Conservation (phyloP, 2,113 vertebrate species). For the Ptychochromis oligacanthus region DNA sequence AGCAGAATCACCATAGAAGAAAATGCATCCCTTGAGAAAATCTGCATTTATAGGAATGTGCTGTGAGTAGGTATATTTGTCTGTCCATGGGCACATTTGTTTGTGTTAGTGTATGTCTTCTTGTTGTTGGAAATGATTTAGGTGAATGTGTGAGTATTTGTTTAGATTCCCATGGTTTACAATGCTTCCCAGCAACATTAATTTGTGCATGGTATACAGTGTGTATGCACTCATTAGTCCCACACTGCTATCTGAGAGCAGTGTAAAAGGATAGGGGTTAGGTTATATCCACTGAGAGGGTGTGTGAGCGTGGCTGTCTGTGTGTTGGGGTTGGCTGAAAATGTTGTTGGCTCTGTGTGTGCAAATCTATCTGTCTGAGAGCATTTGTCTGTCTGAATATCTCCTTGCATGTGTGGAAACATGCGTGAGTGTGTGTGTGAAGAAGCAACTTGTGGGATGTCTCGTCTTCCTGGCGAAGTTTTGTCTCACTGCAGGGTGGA, state of each 20-base stretch:
- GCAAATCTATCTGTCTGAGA: constrained; percentile 62
- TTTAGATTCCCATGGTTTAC: constrained; percentile 24
- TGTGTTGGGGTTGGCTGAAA: constrained; percentile 50
- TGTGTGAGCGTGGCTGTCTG: constrained; percentile 46
- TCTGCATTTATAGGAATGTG: constrained; percentile 32
- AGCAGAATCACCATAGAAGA: constrained; percentile 61
- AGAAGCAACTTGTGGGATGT: constrained; percentile 43
- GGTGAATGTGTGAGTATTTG: constrained; percentile 8
- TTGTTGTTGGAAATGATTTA: constrained; percentile 33
- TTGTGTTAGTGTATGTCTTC: constrained; percentile 16
- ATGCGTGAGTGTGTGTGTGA: constrained; percentile 2
- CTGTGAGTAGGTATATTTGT: constrained; percentile 35
- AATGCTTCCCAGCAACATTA: constrained; percentile 31
- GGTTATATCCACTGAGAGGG: constrained; percentile 50
- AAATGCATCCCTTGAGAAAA: constrained; percentile 55
- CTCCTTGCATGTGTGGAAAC: constrained; percentile 4
- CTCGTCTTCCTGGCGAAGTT: constrained; percentile 39
- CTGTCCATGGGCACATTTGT: constrained; percentile 27
- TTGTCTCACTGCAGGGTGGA: constrained; percentile 37
- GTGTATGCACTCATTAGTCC: constrained; percentile 44
- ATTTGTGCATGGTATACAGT: constrained; percentile 29
- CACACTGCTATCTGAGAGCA: constrained; percentile 35
- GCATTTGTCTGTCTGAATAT: constrained; percentile 56
- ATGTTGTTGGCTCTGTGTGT: constrained; percentile 55
- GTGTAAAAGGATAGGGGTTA: constrained; percentile 50